Evolutionary conservation across 1,140 invertebrate genomes (phyloP).

Genomic region (Yoshiicerus persimilis): DNA sequence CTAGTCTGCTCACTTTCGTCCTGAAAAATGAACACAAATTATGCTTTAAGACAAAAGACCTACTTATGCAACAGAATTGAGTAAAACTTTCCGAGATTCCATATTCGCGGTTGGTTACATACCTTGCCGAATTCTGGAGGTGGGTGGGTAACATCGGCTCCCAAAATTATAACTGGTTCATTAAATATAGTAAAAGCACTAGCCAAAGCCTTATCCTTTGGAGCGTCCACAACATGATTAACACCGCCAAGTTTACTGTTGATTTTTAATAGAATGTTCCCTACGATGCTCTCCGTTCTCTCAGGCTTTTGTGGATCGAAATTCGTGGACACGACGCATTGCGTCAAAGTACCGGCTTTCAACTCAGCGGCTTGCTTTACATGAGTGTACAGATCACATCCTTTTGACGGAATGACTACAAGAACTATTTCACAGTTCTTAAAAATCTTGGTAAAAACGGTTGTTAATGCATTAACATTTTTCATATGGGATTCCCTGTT

Average conservation of each 20-base stretch:
- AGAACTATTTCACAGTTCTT: slow-evolving; percentile 21
- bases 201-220: background rate
- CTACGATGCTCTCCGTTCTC: slow-evolving; percentile 55
- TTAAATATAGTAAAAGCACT: slow-evolving; percentile 52
- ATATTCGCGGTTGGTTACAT: too few relatives aligned
- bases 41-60: background rate
- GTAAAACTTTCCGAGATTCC: too few relatives aligned
- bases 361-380: slow-evolving; percentile 60
- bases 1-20: background rate
- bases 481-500: background rate
- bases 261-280: slow-evolving; percentile 81
- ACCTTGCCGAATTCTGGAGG: slow-evolving; percentile 58
- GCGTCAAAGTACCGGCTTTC: slow-evolving; percentile 73
- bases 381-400: background rate
- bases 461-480: background rate
- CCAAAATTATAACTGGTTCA: slow-evolving; percentile 68
- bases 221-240: slow-evolving; percentile 66
- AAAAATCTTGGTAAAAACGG: background rate
- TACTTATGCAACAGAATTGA: background rate
- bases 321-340: slow-evolving; percentile 66
- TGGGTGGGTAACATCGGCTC: slow-evolving; percentile 88
- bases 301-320: background rate
- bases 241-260: slow-evolving; percentile 81
- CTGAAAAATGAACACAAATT: background rate
- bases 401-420: slow-evolving; percentile 38